phyloP scores from a whole-genome alignment of 1,140 invertebrate species.

The Agrilus planipennis region DNA sequence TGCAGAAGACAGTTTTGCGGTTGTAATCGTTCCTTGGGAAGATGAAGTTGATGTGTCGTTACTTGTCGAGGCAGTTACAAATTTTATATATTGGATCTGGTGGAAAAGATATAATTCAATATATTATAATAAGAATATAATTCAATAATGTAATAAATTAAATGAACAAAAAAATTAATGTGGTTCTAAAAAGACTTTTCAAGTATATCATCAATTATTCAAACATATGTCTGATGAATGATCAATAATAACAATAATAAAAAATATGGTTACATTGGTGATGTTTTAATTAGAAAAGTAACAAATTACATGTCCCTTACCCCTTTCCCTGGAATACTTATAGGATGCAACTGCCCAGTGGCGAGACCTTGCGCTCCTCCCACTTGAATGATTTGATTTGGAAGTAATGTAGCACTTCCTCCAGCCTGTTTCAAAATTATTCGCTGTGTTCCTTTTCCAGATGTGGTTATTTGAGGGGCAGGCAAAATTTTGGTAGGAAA shows the following conservation, averaged over 20 bases:
- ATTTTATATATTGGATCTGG: slow-evolving; percentile 58
- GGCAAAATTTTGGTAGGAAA: slow-evolving; percentile 59
- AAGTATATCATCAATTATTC: no score
- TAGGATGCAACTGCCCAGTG: slow-evolving; percentile 50
- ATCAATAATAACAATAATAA: not conserved
- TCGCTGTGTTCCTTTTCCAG: slow-evolving; percentile 42
- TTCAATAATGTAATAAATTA: not conserved
- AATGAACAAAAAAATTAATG: no score
- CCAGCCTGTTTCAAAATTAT: slow-evolving; percentile 44
- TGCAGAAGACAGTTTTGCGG: slow-evolving; percentile 33
- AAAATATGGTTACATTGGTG: no score
- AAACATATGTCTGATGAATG: no score
- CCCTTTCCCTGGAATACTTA: slow-evolving; percentile 57
- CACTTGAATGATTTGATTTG: slow-evolving; percentile 49
- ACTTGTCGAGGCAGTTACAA: slow-evolving; percentile 44
- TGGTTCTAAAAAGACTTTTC: no score
- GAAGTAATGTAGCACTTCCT: slow-evolving; percentile 25
- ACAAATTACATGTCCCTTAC: slow-evolving; percentile 10
- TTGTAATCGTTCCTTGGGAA: slow-evolving; percentile 26
- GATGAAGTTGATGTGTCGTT: slow-evolving; percentile 35
- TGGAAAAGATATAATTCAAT: not conserved
- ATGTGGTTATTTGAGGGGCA: slow-evolving; percentile 40
- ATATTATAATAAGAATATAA: not conserved
- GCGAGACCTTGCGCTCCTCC: slow-evolving; percentile 41
- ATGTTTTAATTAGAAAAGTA: not conserved